Conservation (phyloP, 2,888 invertebrate genomes). For the Neocrepidodera transversa region DNA sequence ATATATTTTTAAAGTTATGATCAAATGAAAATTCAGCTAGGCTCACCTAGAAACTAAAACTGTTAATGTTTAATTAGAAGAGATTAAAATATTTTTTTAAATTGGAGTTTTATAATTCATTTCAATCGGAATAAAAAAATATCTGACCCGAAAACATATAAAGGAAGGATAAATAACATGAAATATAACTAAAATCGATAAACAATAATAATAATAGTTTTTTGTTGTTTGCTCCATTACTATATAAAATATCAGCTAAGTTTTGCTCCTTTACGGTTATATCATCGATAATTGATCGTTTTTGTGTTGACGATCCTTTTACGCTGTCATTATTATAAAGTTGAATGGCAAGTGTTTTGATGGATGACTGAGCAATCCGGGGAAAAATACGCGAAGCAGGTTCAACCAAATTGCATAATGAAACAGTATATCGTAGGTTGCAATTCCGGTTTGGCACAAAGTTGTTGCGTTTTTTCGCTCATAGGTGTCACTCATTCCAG, state of each 20-base stretch:
- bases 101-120: too few species aligned
- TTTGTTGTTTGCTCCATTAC: neutral
- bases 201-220: too few species aligned
- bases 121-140: too few species aligned
- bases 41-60: too few species aligned
- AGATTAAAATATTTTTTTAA: too few species aligned
- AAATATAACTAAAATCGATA: too few species aligned
- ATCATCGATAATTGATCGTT: conserved; percentile 30
- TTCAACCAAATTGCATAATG: conserved; percentile 25
- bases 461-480: neutral
- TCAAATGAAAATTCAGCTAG: too few species aligned
- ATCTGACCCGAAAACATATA: too few species aligned
- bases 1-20: too few species aligned
- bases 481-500: neutral
- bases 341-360: conserved; percentile 28
- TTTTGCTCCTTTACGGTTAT: conserved; percentile 25
- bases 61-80: too few species aligned
- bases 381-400: conserved; percentile 18
- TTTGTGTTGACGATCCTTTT: conserved; percentile 27
- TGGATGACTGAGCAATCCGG: conserved; percentile 15
- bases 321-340: conserved; percentile 18
- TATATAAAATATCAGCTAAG: neutral
- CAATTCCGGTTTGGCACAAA: conserved; percentile 15
- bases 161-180: too few species aligned
- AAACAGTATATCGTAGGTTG: conserved; percentile 15